Evolutionary conservation across 2,888 invertebrate genomes (phyloP), one percentile per base, ranked within the genome.

Genomic region (Eretmocerus hayati): DNA sequence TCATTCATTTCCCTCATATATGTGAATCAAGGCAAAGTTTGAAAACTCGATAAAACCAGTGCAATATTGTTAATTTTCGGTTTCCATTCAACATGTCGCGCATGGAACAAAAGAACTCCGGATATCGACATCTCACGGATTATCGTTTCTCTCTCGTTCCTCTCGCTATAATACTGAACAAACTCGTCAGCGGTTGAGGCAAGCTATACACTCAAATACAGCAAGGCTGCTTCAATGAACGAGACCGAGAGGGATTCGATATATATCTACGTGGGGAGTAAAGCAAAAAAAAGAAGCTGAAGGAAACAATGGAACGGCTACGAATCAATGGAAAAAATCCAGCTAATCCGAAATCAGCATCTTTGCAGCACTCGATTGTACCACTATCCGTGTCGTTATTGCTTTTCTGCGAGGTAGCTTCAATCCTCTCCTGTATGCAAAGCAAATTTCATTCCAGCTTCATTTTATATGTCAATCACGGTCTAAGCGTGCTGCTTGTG

Each of bases 21-120:
- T n/a, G n/a, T n/a, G n/a, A 26, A 11, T 4, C 36, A 6, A 1
- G 23, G 40, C 40, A 30, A 40, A 46, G 45, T 46, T 46, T 32
- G 16, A 21, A 38, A 22, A 16, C 15, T 22, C 2, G 41, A n/a
- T n/a, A n/a, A n/a, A n/a, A n/a, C 16, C 15, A 22, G 13, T 15
- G 40, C 31, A 33, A 43, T 42, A 48, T 43, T 39, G 43, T 48
- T 48, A 42, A 48, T 48, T 43, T 48, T 48, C 39, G 43, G 48
- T 48, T 48, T 48, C 42, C 37, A 48, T 38, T 48, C 38, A 21
- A 19, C 26, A 23, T 16, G 19, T 35, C 23, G n/a, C 26, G 13
- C 40, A 36, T 36, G 11, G 41, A 46, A 46, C 46, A 46, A 46
- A 41, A 37, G 46, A n/a, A 11, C 16, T 15, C n/a, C 46, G 26